These are phyloP conservation scores for Eulithis prunata DNA, from an alignment of 2,888 invertebrate genomes.

Conservation along the genomic window DNA sequence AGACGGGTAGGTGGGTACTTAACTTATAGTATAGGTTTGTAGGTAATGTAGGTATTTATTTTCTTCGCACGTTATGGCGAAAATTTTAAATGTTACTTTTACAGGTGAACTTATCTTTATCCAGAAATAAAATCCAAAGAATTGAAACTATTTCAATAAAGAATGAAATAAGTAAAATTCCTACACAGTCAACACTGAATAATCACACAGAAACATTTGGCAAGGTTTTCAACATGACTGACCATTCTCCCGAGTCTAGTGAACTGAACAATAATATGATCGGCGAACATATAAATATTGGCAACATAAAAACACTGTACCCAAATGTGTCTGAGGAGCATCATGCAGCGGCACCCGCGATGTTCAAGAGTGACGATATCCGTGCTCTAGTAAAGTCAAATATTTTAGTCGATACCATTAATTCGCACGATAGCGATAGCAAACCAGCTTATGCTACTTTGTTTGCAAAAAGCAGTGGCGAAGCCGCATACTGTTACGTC, in stretches of 20 bases:
- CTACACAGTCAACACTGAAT: not conserved
- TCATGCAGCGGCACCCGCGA: not conserved
- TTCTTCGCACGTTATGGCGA: not conserved
- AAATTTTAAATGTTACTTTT: conserved; percentile 1
- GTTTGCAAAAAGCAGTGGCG: conserved; percentile 2
- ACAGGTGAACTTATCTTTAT: conserved; percentile 17
- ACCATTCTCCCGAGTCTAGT: not conserved
- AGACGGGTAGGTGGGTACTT: too few species aligned
- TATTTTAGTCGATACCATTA: conserved; percentile 13
- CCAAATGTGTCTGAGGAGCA: not conserved
- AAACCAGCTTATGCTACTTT: conserved; percentile 17
- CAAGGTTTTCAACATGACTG: conserved; percentile 6
- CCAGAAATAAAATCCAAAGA: conserved; percentile 16
- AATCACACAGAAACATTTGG: not conserved
- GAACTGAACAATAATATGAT: conserved; percentile 8
- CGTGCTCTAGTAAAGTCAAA: conserved; percentile 1
- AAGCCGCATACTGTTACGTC: conserved; percentile 12
- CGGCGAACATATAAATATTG: conserved; percentile 4
- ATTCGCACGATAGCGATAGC: conserved; percentile 5
- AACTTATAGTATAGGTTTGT: too few species aligned
- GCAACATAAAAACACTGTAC: conserved; percentile 1
- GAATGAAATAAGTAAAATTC: not conserved
- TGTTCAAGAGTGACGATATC: conserved; percentile 2
- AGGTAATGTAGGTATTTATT: too few species aligned
- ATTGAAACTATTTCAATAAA: conserved; percentile 13